Percentiles rank a stretch among this genome's conserved stretches.
Conservation (phyloP, 2,888 invertebrate genomes). For the Elegia similella region DNA sequence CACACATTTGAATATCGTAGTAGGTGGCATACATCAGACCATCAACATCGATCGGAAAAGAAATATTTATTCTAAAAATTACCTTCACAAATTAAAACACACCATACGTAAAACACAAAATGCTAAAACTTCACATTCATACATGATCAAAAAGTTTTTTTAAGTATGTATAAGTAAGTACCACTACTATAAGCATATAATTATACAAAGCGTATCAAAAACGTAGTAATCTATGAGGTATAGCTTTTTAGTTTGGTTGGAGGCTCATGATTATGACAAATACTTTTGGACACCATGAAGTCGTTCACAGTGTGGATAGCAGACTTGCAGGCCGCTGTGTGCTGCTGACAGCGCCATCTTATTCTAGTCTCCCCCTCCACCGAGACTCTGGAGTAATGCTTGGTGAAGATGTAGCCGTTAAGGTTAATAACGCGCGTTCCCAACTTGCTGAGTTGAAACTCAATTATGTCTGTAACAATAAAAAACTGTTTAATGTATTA, state of each 20-base stretch:
- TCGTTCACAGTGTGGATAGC: slow-evolving; percentile 1
- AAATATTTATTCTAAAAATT: no score
- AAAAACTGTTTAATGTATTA: neutral
- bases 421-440: neutral
- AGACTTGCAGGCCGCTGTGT: slow-evolving; percentile 12
- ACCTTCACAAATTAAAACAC: no score
- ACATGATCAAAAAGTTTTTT: no score
- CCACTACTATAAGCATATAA: no score
- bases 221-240: no score
- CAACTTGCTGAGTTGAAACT: neutral
- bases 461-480: neutral
- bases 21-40: no score
- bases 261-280: neutral
- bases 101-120: no score
- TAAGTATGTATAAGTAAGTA: no score
- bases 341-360: neutral
- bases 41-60: no score
- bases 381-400: neutral
- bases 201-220: no score
- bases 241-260: neutral
- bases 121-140: no score
- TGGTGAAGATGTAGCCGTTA: neutral
- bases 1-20: no score
- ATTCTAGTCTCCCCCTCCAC: neutral
- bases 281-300: neutral